Percentiles rank a stretch among this genome's conserved stretches.
phyloP scores from a whole-genome alignment of 2,113 vertebrate species.

The Caranx melampygus region DNA sequence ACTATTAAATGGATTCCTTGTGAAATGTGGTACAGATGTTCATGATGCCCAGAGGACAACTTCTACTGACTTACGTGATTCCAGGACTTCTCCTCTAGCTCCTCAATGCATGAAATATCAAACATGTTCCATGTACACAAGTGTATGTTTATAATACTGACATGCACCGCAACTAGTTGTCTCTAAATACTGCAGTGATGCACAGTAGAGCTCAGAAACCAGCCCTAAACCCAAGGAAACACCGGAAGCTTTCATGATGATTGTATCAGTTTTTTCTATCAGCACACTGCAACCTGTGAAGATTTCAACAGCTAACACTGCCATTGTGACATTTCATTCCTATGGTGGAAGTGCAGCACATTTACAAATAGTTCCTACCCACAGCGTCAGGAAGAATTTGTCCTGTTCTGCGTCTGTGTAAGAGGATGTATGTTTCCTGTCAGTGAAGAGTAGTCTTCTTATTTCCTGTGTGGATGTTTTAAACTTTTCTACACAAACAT shows the following conservation, averaged over 20 bases:
- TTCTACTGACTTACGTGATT: neutral
- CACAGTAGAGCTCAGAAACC: neutral
- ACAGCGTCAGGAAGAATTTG: slow-evolving; percentile 46
- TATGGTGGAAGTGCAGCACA: slow-evolving; percentile 10
- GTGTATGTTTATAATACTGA: no score
- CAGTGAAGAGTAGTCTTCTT: slow-evolving; percentile 55
- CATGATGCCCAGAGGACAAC: neutral
- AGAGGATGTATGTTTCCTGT: slow-evolving; percentile 75
- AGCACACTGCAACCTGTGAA: neutral
- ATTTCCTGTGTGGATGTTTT: slow-evolving; percentile 78
- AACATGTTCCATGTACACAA: neutral
- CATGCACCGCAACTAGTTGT: neutral
- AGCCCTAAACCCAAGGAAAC: slow-evolving; percentile 6
- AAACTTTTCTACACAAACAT: slow-evolving; percentile 77
- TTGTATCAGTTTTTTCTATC: slow-evolving; percentile 17
- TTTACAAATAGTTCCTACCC: neutral
- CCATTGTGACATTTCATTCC: slow-evolving; percentile 35
- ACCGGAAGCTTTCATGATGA: neutral
- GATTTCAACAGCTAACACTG: slow-evolving; percentile 14
- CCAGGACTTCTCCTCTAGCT: neutral
- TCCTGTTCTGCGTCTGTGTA: slow-evolving; percentile 45
- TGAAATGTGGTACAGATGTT: neutral
- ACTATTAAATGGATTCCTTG: neutral
- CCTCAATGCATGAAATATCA: neutral
- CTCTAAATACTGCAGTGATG: neutral